phyloP scores from a whole-genome alignment of 2,888 invertebrate species.

The Tinea semifulvella region DNA sequence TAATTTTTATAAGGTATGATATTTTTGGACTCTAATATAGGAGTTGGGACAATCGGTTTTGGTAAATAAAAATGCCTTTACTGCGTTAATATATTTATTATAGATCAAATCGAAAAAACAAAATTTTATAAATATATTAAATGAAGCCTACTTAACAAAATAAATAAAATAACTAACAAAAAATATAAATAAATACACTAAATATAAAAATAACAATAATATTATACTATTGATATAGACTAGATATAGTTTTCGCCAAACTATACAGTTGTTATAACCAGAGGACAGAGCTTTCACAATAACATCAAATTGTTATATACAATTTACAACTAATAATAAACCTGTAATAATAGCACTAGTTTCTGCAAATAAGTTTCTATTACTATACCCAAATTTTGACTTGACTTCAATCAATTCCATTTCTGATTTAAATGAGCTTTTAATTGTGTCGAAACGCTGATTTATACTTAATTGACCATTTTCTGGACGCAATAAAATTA shows the following conservation, averaged over 20 bases:
- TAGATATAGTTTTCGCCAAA: neutral
- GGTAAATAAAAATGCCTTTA: neutral
- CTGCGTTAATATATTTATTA: neutral
- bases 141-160: neutral
- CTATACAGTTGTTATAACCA: too few relatives aligned
- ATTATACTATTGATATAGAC: neutral
- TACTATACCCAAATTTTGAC: too few relatives aligned
- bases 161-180: neutral
- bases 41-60: neutral
- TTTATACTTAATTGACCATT: too few relatives aligned
- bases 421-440: too few relatives aligned
- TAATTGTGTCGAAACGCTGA: too few relatives aligned
- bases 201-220: neutral
- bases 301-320: too few relatives aligned
- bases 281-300: too few relatives aligned
- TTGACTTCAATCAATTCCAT: too few relatives aligned
- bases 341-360: too few relatives aligned
- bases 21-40: neutral
- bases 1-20: neutral
- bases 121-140: neutral
- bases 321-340: too few relatives aligned
- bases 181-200: neutral
- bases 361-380: too few relatives aligned
- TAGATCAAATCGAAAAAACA: neutral
- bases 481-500: too few relatives aligned